phyloP scores from a whole-genome alignment of 1,140 invertebrate species.

The Nephila pilipes region DNA sequence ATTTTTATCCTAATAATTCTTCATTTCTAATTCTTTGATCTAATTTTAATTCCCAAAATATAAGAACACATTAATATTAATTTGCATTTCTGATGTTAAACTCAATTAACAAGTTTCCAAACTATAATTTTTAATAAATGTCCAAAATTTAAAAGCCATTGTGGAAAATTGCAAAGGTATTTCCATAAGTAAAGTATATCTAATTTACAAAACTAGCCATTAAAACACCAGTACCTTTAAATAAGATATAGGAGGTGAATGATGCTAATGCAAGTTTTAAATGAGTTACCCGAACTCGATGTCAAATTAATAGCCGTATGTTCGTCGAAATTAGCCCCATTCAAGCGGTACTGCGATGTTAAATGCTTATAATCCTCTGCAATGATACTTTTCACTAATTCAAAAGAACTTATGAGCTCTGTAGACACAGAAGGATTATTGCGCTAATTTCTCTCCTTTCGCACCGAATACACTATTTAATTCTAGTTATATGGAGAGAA shows the following conservation, averaged over 20 bases:
- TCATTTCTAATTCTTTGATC: too few species aligned
- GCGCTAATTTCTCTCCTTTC: neutral
- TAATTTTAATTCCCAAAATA: too few species aligned
- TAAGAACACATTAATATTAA: too few species aligned
- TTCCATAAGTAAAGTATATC: too few species aligned
- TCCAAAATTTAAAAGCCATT: too few species aligned
- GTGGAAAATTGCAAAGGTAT: too few species aligned
- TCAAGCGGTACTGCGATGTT: slow-evolving; percentile 13
- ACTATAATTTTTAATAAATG: too few species aligned
- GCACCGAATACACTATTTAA: neutral
- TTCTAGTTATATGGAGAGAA: neutral
- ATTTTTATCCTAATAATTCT: too few species aligned
- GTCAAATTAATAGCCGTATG: neutral
- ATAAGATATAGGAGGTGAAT: neutral
- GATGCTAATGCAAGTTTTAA: neutral
- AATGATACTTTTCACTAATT: slow-evolving; percentile 28
- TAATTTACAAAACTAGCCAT: neutral
- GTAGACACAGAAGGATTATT: slow-evolving; percentile 19
- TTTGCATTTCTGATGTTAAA: too few species aligned
- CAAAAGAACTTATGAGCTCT: slow-evolving; percentile 8
- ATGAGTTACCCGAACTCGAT: neutral
- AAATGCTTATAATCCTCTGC: neutral
- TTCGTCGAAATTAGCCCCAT: slow-evolving; percentile 21
- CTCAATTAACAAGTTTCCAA: too few species aligned
- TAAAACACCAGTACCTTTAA: neutral